Base-by-base conservation (phyloP, 2,888 invertebrate species). In the Drosophila koepferae region DNA sequence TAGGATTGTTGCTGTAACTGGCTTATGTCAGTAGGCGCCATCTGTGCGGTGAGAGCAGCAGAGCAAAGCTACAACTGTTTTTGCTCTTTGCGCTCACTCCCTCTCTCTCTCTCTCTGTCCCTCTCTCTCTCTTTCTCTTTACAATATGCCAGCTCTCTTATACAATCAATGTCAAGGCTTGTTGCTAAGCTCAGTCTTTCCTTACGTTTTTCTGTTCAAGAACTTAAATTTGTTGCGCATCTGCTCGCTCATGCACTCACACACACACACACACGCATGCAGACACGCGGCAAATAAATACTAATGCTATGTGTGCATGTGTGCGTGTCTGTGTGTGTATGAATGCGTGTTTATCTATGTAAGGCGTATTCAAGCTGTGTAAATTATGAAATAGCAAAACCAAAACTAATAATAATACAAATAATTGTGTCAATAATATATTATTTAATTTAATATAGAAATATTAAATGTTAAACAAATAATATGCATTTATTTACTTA, bases 211-310 rank as follows among this genome's bases (percentile, higher is more conserved):
- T 36, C 41, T 54, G 43, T 51, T 62, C 34, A 18, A 61, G 63
- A 63, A 66, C 66, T 77, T 74, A 70, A 77, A 74, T 77, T 77
- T 77, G 77, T 77, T 77, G 77, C 77, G 77, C 77, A 77, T 77
- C 77, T 77, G 77, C 63, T 61, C 61, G 77, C 63, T 61, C 61
- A 36, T 53, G 36, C 58, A 60, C 68, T 41, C 38, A 53, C 53
- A 69, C 65, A 71, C 60, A 23, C 23, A 23, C 20, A 62, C n/a
- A n/a, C 31, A 44, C 28, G 70, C 55, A 51, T 23, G 58, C 43
- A 46, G 8, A 38, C 36, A 38, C 3, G 28, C 38, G 53, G 16
- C 46, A 63, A 61, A n/a, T 34, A 46, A 63, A 63, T 46, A 38
- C 43, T 40, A 40, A 59, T 18, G 59, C 16, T 34, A 9, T 23